These are phyloP conservation scores for Graptemys geographica DNA, from an alignment of 2,797 vertebrate genomes.

Conservation along the genomic window DNA sequence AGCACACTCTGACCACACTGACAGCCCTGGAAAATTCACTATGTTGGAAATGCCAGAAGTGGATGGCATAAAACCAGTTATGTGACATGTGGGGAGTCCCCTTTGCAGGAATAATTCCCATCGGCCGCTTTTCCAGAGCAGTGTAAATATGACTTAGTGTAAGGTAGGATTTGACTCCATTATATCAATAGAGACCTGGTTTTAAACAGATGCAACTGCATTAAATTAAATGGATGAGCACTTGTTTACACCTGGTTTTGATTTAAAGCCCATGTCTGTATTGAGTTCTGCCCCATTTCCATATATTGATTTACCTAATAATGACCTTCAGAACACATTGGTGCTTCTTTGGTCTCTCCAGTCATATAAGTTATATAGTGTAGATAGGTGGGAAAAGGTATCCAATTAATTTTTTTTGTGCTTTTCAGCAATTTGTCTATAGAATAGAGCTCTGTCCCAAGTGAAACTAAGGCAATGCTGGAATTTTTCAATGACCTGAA, in stretches of 20 bases:
- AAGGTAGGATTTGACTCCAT: neutral
- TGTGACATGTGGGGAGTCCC: neutral
- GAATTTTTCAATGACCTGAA: neutral
- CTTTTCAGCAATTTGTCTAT: neutral
- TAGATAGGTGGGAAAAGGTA: neutral
- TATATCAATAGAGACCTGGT: neutral
- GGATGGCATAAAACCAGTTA: no score
- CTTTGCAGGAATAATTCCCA: neutral
- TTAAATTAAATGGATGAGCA: neutral
- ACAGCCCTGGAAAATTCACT: no score
- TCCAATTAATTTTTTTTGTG: neutral
- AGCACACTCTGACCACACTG: no score
- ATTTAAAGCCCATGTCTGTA: neutral
- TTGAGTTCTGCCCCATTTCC: neutral
- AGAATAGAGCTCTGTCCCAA: neutral
- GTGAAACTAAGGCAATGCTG: neutral
- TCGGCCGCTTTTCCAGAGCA: neutral
- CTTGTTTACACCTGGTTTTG: fast-evolving
- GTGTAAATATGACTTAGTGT: neutral
- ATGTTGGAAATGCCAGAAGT: no score
- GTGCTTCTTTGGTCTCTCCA: neutral
- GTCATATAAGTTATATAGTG: neutral
- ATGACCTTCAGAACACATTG: neutral
- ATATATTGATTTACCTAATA: neutral
- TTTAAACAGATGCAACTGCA: neutral